These are phyloP conservation scores for Cotesia glomerata DNA, from an alignment of 1,140 invertebrate species.

Conservation along the genomic window DNA sequence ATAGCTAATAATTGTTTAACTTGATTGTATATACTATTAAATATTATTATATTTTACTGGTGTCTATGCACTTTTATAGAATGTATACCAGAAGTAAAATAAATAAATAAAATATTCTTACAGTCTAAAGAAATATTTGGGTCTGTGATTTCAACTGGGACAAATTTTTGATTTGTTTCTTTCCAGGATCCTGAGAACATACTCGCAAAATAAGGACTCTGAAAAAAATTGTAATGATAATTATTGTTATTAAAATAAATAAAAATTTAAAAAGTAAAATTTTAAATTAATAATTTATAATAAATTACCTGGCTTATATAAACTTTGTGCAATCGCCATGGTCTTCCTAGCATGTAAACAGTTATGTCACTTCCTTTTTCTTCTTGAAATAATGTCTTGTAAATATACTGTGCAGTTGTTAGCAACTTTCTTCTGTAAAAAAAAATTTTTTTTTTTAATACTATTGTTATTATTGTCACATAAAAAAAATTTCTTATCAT, in stretches of 20 bases:
- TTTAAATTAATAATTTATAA: too few relatives aligned
- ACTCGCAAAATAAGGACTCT: conserved; percentile 83
- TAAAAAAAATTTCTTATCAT: neutral
- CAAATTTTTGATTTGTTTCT: conserved; percentile 72
- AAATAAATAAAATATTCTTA: conserved; percentile 52
- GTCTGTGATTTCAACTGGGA: conserved; percentile 77
- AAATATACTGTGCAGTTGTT: conserved; percentile 80
- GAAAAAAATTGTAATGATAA: conserved; percentile 42
- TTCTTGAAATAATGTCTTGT: conserved; percentile 78
- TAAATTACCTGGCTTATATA: conserved; percentile 72
- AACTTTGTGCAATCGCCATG: conserved; percentile 81
- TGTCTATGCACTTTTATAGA: neutral
- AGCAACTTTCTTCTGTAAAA: conserved; percentile 73
- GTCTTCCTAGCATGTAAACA: conserved; percentile 73
- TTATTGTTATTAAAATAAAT: conserved; percentile 8
- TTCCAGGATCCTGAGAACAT: conserved; percentile 86
- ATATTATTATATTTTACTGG: neutral
- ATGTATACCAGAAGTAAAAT: neutral
- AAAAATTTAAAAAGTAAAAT: conserved; percentile 8
- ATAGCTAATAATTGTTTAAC: too few relatives aligned
- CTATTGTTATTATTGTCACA: neutral
- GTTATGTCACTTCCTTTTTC: conserved; percentile 80
- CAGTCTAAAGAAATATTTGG: conserved; percentile 75
- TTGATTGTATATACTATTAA: too few relatives aligned
- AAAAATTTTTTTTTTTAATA: conserved; percentile 18